phyloP scores from a whole-genome alignment of 2,113 vertebrate genomes.

The Empidonax alnorum region DNA sequence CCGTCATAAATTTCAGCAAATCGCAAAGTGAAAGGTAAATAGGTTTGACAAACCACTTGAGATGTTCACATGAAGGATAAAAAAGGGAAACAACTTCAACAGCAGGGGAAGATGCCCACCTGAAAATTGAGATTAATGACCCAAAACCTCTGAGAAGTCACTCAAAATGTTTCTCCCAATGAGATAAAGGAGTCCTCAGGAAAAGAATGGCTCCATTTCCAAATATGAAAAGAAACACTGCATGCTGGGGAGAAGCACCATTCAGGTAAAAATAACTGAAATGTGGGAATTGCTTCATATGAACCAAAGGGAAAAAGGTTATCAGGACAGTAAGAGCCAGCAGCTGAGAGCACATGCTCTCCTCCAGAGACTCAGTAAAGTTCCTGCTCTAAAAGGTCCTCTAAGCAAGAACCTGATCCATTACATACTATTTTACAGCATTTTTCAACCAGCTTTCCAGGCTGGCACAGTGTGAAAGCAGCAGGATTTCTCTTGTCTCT shows the following conservation, averaged over 20 bases:
- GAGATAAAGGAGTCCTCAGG: not conserved
- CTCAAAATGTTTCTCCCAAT: not conserved
- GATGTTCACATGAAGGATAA: not conserved
- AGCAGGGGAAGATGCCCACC: not conserved
- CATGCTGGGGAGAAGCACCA: not conserved
- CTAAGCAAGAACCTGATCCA: not conserved
- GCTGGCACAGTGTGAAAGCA: not conserved
- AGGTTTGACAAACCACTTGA: not conserved
- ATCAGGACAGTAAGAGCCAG: not conserved
- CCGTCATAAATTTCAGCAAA: not conserved
- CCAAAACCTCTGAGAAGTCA: not conserved
- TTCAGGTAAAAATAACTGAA: not conserved
- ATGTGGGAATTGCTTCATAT: not conserved
- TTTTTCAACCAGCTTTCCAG: not conserved
- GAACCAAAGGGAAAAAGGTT: not conserved
- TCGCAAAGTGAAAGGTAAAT: not conserved
- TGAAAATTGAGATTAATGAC: constrained; percentile 4
- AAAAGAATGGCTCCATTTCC: not conserved
- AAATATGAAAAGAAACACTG: not conserved
- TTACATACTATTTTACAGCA: not conserved
- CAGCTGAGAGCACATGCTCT: not conserved
- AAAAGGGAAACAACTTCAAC: not conserved
- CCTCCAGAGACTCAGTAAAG: not conserved
- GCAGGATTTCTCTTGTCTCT: not conserved
- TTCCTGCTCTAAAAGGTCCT: not conserved